A percentile compares a stretch with the other conserved stretches of the same genome.
Evolutionary conservation across 2,888 invertebrate genomes (phyloP).

Genomic region (Drosophila recens): DNA sequence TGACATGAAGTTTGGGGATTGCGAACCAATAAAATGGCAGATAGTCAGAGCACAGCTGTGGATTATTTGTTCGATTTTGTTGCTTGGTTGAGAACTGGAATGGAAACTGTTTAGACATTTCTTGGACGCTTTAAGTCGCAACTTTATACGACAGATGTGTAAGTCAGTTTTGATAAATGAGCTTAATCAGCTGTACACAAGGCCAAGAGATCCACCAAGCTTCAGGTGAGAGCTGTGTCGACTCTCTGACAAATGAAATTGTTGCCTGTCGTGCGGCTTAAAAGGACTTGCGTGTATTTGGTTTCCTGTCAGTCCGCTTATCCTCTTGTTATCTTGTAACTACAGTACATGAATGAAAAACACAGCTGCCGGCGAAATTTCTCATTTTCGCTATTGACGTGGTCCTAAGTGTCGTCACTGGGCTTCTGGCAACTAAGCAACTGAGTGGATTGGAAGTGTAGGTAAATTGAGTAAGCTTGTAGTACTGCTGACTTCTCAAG

Average conservation of each 20-base stretch:
- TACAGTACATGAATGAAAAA: conserved; percentile 36
- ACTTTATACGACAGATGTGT: conserved; percentile 21
- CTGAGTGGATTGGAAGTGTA: conserved; percentile 3
- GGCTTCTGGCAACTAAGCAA: conserved; percentile 10
- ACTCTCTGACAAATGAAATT: conserved; percentile 46
- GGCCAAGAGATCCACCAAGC: conserved; percentile 23
- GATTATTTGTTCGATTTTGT: not conserved
- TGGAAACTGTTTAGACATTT: not conserved
- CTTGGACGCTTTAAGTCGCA: conserved; percentile 38
- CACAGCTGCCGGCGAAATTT: conserved; percentile 35
- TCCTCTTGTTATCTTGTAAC: conserved; percentile 5
- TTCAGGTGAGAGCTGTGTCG: conserved; percentile 28
- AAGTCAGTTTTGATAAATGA: conserved; percentile 58
- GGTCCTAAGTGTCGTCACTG: conserved; percentile 8
- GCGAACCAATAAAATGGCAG: conserved; percentile 20
- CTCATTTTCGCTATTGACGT: conserved; percentile 30
- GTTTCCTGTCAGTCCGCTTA: conserved; percentile 3
- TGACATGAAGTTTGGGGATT: conserved; percentile 33
- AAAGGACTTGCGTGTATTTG: conserved; percentile 23
- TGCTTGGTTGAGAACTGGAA: not conserved
- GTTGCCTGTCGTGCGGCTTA: conserved; percentile 41
- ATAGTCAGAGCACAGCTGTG: conserved; percentile 6
- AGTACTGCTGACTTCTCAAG: not conserved
- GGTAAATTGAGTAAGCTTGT: not conserved
- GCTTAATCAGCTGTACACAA: conserved; percentile 69